phyloP scores from a whole-genome alignment of 2,888 invertebrate species.

The Drosophila sordidapex region DNA sequence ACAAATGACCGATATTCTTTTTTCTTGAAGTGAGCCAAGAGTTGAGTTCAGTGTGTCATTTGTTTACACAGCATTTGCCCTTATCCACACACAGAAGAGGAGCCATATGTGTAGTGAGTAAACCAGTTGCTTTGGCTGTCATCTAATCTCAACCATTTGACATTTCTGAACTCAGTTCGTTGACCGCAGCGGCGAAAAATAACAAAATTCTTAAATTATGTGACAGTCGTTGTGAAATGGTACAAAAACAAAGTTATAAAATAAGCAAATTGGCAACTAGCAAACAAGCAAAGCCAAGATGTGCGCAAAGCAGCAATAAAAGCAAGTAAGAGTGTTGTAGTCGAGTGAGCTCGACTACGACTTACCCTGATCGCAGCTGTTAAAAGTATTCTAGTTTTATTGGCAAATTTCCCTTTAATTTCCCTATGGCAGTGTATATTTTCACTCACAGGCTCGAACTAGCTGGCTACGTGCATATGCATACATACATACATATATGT shows the following conservation, averaged over 20 bases:
- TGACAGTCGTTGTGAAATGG: slow-evolving; percentile 62
- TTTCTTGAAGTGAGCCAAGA: neutral
- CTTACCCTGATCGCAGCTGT: too few species aligned
- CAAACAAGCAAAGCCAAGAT: slow-evolving; percentile 37
- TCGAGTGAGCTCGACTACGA: too few species aligned
- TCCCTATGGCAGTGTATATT: too few species aligned
- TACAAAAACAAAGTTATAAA: slow-evolving; percentile 74
- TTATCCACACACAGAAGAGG: neutral
- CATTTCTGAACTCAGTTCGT: slow-evolving; percentile 42
- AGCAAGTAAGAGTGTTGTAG: neutral
- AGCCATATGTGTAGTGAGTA: slow-evolving; percentile 39
- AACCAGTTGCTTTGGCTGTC: slow-evolving; percentile 50
- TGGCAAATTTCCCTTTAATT: too few species aligned
- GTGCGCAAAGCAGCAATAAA: slow-evolving; percentile 20
- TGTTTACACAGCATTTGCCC: slow-evolving; percentile 25
- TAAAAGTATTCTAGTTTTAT: too few species aligned
- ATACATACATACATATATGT: too few species aligned
- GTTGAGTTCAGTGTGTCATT: neutral
- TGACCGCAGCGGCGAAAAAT: slow-evolving; percentile 48
- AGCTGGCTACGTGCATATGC: too few species aligned
- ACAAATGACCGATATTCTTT: neutral
- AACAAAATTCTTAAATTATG: slow-evolving; percentile 59
- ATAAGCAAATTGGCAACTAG: slow-evolving; percentile 37
- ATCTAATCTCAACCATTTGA: slow-evolving; percentile 17
- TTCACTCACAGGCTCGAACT: too few species aligned